Evolutionary conservation across 1,140 invertebrate genomes (phyloP).

Genomic region (Steinernema feltiae): DNA sequence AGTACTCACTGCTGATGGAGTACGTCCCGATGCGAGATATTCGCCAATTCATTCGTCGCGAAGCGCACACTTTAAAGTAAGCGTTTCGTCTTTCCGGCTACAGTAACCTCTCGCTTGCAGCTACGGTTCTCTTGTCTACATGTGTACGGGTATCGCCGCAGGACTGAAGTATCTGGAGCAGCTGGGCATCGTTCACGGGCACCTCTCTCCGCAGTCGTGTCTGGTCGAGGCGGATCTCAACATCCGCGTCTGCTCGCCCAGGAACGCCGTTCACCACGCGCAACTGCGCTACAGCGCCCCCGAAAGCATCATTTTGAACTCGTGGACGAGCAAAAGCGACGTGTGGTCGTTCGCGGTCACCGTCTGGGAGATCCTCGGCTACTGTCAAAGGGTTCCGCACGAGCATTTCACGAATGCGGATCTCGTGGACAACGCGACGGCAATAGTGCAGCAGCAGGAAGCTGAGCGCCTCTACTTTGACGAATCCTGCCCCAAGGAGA

Average conservation of each 20-base stretch:
- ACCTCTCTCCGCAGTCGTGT: conserved; percentile 68
- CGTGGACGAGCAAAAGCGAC: conserved; percentile 76
- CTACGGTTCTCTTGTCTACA: conserved; percentile 66
- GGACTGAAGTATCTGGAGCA: conserved; percentile 78
- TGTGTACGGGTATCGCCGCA: conserved; percentile 71
- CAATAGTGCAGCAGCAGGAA: not conserved
- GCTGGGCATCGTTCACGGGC: conserved; percentile 71
- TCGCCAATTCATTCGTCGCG: conserved; percentile 67
- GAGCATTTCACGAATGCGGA: conserved; percentile 68
- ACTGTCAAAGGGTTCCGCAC: conserved; percentile 69
- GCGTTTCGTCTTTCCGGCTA: conserved; percentile 34
- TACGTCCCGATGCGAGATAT: conserved; percentile 83
- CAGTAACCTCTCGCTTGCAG: conserved; percentile 70
- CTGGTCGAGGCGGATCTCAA: conserved; percentile 52
- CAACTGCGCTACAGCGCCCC: conserved; percentile 74
- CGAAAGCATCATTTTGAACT: conserved; percentile 70
- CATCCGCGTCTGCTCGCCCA: conserved; percentile 64
- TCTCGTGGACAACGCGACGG: conserved; percentile 68
- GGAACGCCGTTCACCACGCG: conserved; percentile 70
- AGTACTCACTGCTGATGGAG: conserved; percentile 79
- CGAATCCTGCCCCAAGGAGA: not conserved
- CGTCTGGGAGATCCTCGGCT: conserved; percentile 76
- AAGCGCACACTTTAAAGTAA: conserved; percentile 1
- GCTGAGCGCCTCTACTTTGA: not conserved
- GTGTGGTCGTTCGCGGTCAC: conserved; percentile 80